phyloP scores from a whole-genome alignment of 2,797 vertebrate genomes.

The Antrozous pallidus region DNA sequence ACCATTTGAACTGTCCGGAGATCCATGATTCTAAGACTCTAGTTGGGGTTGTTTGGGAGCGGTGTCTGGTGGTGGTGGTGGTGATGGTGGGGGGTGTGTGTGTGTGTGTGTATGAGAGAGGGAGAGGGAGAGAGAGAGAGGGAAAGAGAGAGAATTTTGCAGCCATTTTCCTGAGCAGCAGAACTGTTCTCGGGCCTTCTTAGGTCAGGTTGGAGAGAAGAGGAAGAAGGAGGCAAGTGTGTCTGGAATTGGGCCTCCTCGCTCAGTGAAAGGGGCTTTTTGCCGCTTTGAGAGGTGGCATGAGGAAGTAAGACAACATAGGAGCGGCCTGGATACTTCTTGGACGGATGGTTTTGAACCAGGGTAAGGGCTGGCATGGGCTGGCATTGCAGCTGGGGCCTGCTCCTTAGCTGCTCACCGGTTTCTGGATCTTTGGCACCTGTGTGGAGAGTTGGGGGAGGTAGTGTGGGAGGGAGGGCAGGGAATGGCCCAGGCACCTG shows the following conservation, averaged over 20 bases:
- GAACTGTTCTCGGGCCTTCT: not conserved
- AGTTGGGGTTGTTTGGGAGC: not conserved
- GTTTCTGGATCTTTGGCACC: not conserved
- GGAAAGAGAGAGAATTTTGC: not conserved
- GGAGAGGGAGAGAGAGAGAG: not conserved
- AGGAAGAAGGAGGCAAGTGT: not conserved
- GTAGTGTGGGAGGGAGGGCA: not conserved
- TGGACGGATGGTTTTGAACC: not conserved
- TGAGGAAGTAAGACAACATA: not conserved
- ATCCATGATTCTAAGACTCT: not conserved
- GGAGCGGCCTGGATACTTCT: not conserved
- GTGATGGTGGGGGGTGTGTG: not conserved
- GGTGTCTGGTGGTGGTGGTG: not conserved
- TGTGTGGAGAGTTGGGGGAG: not conserved
- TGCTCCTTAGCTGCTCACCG: not conserved
- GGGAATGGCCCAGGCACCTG: not conserved
- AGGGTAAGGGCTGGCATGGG: not conserved
- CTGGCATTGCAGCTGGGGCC: conserved; percentile 39
- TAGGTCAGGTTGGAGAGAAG: not conserved
- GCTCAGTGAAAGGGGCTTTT: not conserved
- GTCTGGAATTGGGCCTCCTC: not conserved
- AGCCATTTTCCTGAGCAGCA: not conserved
- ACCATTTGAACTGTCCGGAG: not conserved
- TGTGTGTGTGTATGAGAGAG: not conserved
- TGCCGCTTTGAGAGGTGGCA: not conserved